Evolutionary conservation across 2,888 invertebrate genomes (phyloP).

Genomic region (Macropis europaea): DNA sequence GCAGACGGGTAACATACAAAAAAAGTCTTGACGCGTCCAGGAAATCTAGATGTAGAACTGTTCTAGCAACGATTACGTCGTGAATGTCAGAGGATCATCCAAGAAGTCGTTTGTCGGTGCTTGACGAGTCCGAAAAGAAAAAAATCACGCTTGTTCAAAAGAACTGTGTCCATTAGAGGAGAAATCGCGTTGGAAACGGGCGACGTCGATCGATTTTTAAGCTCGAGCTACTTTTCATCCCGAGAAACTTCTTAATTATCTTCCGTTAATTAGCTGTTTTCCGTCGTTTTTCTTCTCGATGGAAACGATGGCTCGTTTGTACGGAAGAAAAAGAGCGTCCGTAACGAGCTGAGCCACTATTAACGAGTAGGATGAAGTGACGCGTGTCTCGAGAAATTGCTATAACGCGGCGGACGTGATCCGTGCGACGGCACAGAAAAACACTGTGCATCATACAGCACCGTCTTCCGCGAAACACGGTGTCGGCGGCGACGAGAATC

Average conservation of each 20-base stretch:
- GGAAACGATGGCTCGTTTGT: too few species aligned
- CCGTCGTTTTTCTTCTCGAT: not conserved
- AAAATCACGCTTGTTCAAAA: not conserved
- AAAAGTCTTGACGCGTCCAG: conserved; percentile 17
- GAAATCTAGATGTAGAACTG: not conserved
- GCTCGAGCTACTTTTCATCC: not conserved
- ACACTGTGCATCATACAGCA: not conserved
- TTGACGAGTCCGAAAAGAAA: not conserved
- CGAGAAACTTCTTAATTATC: not conserved
- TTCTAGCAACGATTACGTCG: not conserved
- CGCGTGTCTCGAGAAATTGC: too few species aligned
- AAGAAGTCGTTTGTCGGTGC: not conserved
- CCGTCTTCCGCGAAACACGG: conserved; percentile 8
- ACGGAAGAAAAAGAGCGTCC: too few species aligned
- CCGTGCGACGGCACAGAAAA: too few species aligned
- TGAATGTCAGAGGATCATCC: not conserved
- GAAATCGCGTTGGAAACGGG: not conserved
- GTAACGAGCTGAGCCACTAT: too few species aligned
- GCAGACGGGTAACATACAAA: not conserved
- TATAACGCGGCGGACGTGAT: too few species aligned
- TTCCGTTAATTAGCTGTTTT: conserved; percentile 1
- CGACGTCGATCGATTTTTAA: not conserved
- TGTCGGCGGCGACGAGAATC: conserved; percentile 16
- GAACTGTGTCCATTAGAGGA: not conserved
- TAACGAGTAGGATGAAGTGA: too few species aligned